Evolutionary conservation across 1,140 invertebrate species (phyloP).

Genomic region (Elymnias hypermnestra): DNA sequence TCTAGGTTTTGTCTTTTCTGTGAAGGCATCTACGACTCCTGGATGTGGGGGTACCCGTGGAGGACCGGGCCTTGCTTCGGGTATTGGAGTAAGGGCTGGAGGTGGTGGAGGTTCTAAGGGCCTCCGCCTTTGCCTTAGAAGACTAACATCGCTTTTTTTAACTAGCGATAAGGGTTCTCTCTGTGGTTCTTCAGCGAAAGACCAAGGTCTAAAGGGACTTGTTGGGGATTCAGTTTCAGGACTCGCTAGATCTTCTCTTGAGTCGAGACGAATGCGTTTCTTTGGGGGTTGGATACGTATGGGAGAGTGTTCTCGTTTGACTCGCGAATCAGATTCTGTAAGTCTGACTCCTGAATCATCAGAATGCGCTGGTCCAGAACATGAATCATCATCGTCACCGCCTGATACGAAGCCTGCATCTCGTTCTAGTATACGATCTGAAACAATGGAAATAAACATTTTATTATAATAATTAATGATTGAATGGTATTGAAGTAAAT

Average conservation of each 20-base stretch:
- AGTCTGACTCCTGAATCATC: slow-evolving; percentile 86
- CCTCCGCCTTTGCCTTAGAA: slow-evolving; percentile 54
- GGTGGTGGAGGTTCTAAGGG: slow-evolving; percentile 42
- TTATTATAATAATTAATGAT: too few species aligned
- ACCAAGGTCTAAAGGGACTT: slow-evolving; percentile 67
- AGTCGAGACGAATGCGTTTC: slow-evolving; percentile 79
- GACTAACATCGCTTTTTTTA: slow-evolving; percentile 51
- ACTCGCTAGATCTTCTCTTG: slow-evolving; percentile 54
- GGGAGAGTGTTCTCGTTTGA: slow-evolving; percentile 85
- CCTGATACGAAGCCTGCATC: slow-evolving; percentile 85
- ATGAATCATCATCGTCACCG: slow-evolving; percentile 81
- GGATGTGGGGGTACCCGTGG: slow-evolving; percentile 77
- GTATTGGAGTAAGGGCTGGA: slow-evolving; percentile 28
- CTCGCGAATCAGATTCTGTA: slow-evolving; percentile 78
- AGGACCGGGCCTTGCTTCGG: slow-evolving; percentile 38
- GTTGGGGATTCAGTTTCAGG: slow-evolving; percentile 43
- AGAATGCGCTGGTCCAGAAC: slow-evolving; percentile 80
- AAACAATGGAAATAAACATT: slow-evolving; percentile 43
- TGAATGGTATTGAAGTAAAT: too few species aligned
- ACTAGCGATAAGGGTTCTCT: slow-evolving; percentile 50
- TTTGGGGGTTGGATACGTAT: slow-evolving; percentile 82
- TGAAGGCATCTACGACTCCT: slow-evolving; percentile 54
- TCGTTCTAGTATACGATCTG: slow-evolving; percentile 76
- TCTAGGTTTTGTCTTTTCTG: slow-evolving; percentile 59
- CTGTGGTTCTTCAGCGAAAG: slow-evolving; percentile 67